These are phyloP conservation scores for Melospiza georgiana DNA, from an alignment of 2,113 vertebrate genomes.

Conservation along the genomic window DNA sequence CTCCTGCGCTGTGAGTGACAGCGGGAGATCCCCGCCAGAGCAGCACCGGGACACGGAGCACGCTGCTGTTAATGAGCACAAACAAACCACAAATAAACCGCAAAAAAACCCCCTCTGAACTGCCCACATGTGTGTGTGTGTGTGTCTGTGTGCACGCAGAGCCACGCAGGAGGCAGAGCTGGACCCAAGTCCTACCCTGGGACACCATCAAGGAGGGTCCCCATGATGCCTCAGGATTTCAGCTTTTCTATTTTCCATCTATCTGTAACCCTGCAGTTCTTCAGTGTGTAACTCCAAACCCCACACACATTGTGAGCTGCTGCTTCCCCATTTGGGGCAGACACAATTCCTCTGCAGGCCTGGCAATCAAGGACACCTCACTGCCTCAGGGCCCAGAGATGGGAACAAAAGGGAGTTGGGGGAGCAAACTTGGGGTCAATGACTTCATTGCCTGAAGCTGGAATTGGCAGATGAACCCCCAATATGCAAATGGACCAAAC, in stretches of 20 bases:
- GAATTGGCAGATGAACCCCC: neutral
- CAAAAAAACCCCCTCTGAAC: neutral
- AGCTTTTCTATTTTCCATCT: fast-evolving
- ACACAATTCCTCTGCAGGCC: neutral
- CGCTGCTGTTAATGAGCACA: neutral
- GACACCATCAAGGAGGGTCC: fast-evolving
- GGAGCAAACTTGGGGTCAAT: neutral
- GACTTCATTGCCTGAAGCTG: neutral
- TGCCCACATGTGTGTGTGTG: neutral
- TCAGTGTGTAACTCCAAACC: neutral
- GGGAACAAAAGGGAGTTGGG: neutral
- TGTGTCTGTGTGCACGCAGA: neutral
- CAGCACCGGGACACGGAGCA: neutral
- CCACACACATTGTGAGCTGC: neutral
- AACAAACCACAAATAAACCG: neutral
- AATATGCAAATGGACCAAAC: neutral
- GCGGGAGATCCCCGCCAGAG: neutral
- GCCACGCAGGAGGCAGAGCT: neutral
- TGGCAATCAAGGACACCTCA: neutral
- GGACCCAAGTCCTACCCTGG: fast-evolving
- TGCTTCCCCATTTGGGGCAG: neutral
- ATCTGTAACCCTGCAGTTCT: neutral
- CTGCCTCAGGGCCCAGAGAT: neutral
- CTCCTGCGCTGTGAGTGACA: neutral
- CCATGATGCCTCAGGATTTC: fast-evolving